Percentiles rank a stretch among this genome's conserved stretches.
phyloP scores from a whole-genome alignment of 2,797 vertebrate genomes.

The Australoheros facetus region DNA sequence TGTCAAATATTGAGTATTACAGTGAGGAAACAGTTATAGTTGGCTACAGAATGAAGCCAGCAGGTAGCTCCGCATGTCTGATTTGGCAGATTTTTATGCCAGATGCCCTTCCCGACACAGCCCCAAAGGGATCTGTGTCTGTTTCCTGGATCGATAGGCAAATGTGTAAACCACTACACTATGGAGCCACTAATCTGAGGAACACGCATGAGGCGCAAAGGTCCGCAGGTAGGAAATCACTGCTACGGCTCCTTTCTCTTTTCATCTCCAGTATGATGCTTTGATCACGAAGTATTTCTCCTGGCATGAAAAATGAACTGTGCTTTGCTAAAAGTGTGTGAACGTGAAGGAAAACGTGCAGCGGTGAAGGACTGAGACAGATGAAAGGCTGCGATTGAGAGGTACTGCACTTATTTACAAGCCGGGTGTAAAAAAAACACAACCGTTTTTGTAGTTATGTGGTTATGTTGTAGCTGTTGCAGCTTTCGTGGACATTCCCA shows the following conservation, averaged over 20 bases:
- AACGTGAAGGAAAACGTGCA: background rate
- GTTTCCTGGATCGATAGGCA: background rate
- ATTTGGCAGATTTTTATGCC: background rate
- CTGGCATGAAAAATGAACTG: background rate
- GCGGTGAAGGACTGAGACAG: background rate
- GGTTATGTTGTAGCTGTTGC: too few relatives aligned
- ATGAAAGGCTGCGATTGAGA: background rate
- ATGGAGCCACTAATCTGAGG: background rate
- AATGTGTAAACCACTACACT: background rate
- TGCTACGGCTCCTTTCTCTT: background rate
- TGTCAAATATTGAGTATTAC: constrained; percentile 6
- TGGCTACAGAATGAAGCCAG: constrained; percentile 10
- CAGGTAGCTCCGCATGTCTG: background rate
- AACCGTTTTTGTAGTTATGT: background rate
- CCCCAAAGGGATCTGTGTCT: background rate
- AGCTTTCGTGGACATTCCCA: too few relatives aligned
- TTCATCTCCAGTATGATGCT: background rate
- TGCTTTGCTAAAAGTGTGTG: background rate
- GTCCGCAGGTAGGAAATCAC: background rate
- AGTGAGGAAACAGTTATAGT: constrained; percentile 13
- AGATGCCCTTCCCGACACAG: constrained; percentile 1
- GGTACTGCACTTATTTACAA: background rate
- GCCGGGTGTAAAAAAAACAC: background rate
- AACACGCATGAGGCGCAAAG: background rate
- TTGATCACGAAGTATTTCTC: background rate